A percentile compares a stretch with the other conserved stretches of the same genome.
phyloP scores from a whole-genome alignment of 2,888 invertebrate species.

The Xestoiulus laeticollis region DNA sequence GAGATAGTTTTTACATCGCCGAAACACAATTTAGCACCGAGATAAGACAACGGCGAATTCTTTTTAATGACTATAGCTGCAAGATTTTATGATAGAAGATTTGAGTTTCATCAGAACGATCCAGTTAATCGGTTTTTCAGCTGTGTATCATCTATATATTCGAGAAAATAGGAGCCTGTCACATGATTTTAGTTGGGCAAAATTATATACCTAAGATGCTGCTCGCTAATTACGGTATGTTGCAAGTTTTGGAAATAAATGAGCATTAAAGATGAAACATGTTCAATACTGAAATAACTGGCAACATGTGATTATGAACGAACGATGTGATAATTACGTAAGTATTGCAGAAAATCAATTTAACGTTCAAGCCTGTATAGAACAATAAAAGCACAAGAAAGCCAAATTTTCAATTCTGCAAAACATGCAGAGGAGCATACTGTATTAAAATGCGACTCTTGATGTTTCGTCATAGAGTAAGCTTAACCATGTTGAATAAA shows the following conservation, averaged over 20 bases:
- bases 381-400: too few relatives aligned
- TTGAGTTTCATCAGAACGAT: constrained; percentile 11
- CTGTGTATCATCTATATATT: not conserved
- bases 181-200: not conserved
- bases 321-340: not conserved
- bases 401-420: too few relatives aligned
- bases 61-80: not conserved
- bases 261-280: not conserved
- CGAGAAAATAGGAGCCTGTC: not conserved
- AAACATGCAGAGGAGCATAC: too few relatives aligned
- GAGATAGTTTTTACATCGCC: not conserved
- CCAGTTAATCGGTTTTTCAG: not conserved
- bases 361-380: too few relatives aligned
- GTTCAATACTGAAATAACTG: not conserved
- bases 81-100: not conserved
- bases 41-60: constrained; percentile 15
- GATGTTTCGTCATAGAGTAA: too few relatives aligned
- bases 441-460: too few relatives aligned
- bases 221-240: not conserved
- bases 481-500: too few relatives aligned
- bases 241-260: not conserved
- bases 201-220: not conserved
- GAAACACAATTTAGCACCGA: not conserved
- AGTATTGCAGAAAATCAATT: not conserved
- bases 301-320: not conserved